A percentile compares a stretch with the other conserved stretches of the same genome.
Conservation (phyloP, 2,888 invertebrate genomes). For the Reticulitermes lucifugus region DNA sequence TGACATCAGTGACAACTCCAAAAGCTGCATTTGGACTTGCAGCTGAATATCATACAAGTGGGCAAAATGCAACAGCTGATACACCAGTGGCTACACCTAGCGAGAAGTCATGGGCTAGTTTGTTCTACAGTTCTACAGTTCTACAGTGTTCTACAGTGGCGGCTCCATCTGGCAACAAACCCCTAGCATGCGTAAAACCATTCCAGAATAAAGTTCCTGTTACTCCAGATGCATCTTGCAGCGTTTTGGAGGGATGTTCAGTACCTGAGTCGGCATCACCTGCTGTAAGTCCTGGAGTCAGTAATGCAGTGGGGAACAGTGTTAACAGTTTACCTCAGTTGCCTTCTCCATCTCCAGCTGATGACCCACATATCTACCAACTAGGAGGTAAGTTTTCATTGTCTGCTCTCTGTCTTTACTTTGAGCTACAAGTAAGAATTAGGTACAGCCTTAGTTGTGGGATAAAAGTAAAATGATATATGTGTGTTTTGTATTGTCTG, state of each 20-base stretch:
- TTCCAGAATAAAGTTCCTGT: slow-evolving; percentile 40
- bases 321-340: slow-evolving; percentile 6
- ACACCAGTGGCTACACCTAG: slow-evolving; percentile 56
- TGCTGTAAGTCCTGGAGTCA: slow-evolving; percentile 11
- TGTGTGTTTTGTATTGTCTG: no score
- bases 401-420: no score
- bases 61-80: background rate
- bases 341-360: slow-evolving; percentile 57
- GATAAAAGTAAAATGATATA: no score
- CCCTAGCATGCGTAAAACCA: slow-evolving; percentile 36
- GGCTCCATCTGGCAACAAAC: slow-evolving; percentile 18
- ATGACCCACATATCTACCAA: slow-evolving; percentile 76
- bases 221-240: slow-evolving; percentile 18
- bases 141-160: slow-evolving; percentile 7
- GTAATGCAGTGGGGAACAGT: background rate
- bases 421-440: no score
- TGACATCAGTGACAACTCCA: background rate
- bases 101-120: slow-evolving; percentile 61
- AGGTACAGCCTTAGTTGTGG: no score
- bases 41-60: background rate
- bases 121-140: slow-evolving; percentile 57
- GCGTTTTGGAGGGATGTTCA: background rate
- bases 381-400: slow-evolving; percentile 72
- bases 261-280: background rate
- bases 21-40: background rate